Evolutionary conservation across 2,797 vertebrate genomes (phyloP).

Genomic region (Acestrorhynchus altus): DNA sequence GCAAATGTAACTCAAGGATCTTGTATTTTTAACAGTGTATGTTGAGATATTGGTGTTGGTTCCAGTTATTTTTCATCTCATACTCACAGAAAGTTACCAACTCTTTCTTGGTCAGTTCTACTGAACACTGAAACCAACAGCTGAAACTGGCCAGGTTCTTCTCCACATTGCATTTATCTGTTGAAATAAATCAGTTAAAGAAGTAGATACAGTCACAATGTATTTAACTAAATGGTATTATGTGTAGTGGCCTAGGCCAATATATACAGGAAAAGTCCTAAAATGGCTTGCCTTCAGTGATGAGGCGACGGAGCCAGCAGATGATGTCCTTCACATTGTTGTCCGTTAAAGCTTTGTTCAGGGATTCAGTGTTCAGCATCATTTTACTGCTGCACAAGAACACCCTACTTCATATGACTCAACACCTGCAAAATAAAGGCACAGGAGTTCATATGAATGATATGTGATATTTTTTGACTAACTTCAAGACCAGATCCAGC

Average conservation of each 20-base stretch:
- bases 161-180: constrained; percentile 51
- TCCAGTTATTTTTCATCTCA: not conserved
- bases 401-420: not conserved
- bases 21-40: too few species aligned
- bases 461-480: not conserved
- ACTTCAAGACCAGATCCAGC: not conserved
- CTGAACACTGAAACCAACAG: constrained; percentile 67
- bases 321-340: constrained; percentile 68
- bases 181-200: not conserved
- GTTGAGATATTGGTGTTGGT: not conserved
- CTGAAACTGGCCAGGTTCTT: constrained; percentile 57
- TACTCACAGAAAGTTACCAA: constrained; percentile 67
- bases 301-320: constrained; percentile 52
- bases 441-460: not conserved
- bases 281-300: constrained; percentile 50
- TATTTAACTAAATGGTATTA: not conserved
- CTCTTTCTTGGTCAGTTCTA: constrained; percentile 68
- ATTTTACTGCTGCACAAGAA: not conserved
- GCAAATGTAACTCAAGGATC: too few species aligned
- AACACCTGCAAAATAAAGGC: not conserved
- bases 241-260: not conserved
- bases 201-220: not conserved
- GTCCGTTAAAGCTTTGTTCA: constrained; percentile 60
- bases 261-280: not conserved
- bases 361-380: constrained; percentile 60